Conservation (phyloP, 2,888 invertebrate species). For the Nudaria mundana region DNA sequence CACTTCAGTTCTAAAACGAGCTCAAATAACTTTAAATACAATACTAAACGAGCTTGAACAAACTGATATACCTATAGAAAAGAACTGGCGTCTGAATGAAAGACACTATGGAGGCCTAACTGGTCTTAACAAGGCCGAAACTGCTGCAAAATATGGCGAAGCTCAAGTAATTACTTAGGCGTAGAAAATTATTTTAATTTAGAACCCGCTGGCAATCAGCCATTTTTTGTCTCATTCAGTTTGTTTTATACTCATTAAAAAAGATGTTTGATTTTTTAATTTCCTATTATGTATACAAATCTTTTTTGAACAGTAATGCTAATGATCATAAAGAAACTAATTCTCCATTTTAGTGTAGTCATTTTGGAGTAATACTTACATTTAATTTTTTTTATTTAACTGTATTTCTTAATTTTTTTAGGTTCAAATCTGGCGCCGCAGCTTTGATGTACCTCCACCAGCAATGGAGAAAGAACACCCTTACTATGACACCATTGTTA, state of each 20-base stretch:
- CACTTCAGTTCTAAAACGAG: constrained; percentile 90
- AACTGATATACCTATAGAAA: constrained; percentile 83
- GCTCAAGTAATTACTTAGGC: constrained; percentile 83
- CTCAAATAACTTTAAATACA: constrained; percentile 86
- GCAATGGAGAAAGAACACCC: constrained; percentile 88
- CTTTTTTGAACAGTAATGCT: too few species aligned
- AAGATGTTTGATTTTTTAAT: too few species aligned
- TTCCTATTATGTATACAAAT: too few species aligned
- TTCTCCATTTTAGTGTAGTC: too few species aligned
- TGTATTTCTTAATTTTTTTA: constrained; percentile 32
- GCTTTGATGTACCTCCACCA: constrained; percentile 91
- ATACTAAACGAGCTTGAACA: constrained; percentile 86
- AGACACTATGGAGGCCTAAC: constrained; percentile 94
- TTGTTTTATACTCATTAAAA: too few species aligned
- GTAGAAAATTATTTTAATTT: too few species aligned
- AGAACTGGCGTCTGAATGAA: constrained; percentile 93
- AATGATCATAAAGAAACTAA: too few species aligned
- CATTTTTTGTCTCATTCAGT: too few species aligned
- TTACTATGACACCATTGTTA: constrained; percentile 87
- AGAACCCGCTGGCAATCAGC: too few species aligned
- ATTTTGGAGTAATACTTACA: too few species aligned
- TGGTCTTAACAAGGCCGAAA: constrained; percentile 91
- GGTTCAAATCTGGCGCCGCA: constrained; percentile 93
- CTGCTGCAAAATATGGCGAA: constrained; percentile 92
- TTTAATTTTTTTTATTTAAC: background rate